These are phyloP conservation scores for Cryptoprocta ferox DNA, from an alignment of 2,797 vertebrate species.

Conservation along the genomic window DNA sequence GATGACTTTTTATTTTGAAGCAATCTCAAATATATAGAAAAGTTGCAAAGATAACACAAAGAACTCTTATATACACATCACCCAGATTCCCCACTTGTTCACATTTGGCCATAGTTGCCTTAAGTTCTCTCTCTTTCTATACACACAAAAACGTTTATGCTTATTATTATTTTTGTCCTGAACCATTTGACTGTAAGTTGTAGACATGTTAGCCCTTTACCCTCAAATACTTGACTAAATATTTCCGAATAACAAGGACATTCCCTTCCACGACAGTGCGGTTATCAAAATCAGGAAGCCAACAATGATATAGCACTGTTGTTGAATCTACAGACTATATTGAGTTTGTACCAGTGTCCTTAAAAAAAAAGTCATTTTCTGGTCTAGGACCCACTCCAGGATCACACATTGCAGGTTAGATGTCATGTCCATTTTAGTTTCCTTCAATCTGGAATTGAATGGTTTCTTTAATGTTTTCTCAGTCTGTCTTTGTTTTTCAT, in stretches of 20 bases:
- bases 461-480: not conserved
- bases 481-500: slow-evolving; percentile 22
- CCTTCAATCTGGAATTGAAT: not conserved
- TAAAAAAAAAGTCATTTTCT: not conserved
- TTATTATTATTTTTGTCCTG: not conserved
- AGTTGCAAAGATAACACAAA: slow-evolving; percentile 2
- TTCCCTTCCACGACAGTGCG: slow-evolving; percentile 14
- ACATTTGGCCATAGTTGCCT: not conserved
- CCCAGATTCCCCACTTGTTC: not conserved
- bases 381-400: not conserved
- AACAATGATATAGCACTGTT: not conserved
- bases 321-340: slow-evolving; percentile 33
- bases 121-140: not conserved
- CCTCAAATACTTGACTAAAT: slow-evolving; percentile 34
- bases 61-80: not conserved
- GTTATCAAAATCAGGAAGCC: slow-evolving; percentile 56
- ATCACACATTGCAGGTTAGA: not conserved
- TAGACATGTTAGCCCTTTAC: not conserved
- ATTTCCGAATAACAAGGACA: slow-evolving; percentile 33
- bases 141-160: not conserved
- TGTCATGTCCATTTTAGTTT: slow-evolving; percentile 35
- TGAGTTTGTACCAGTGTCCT: slow-evolving; percentile 44
- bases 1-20: slow-evolving; percentile 42
- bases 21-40: slow-evolving; percentile 52
- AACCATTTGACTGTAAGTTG: slow-evolving; percentile 53